A percentile compares a stretch with the other conserved stretches of the same genome.
These are phyloP conservation scores for Zeugodacus cucurbitae DNA, from an alignment of 1,140 invertebrate species.

Conservation along the genomic window DNA sequence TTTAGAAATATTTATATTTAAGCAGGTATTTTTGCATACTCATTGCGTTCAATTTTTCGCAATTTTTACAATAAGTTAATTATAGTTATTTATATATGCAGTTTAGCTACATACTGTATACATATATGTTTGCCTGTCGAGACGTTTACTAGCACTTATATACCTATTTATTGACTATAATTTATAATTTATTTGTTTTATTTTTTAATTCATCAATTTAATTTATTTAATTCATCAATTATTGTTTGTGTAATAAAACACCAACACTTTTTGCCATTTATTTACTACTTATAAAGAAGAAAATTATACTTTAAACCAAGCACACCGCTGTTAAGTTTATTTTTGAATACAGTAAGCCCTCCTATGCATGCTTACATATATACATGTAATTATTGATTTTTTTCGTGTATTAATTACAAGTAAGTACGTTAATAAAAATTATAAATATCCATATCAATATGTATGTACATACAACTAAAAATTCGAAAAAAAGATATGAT, in stretches of 20 bases:
- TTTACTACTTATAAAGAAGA: slow-evolving; percentile 15
- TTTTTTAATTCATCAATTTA: neutral
- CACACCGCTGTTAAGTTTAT: neutral
- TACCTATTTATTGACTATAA: neutral
- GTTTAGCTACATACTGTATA: neutral
- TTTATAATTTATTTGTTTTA: neutral
- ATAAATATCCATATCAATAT: neutral
- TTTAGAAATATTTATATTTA: slow-evolving; percentile 17
- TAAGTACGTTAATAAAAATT: neutral
- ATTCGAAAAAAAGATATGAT: neutral
- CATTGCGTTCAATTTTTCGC: neutral
- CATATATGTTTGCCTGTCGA: neutral
- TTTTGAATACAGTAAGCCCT: neutral
- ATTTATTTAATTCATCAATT: neutral
- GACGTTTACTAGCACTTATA: neutral
- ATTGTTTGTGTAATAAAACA: neutral
- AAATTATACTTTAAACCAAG: neutral
- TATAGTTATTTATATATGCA: neutral
- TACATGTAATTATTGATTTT: neutral
- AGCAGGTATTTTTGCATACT: slow-evolving; percentile 16
- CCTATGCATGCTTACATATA: neutral
- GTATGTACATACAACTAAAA: neutral
- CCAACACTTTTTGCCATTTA: neutral
- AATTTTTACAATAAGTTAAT: neutral
- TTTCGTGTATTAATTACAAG: neutral